A percentile compares a stretch with the other conserved stretches of the same genome.
Evolutionary conservation across 2,113 vertebrate genomes (phyloP).

Genomic region (Hiodon tergisus): DNA sequence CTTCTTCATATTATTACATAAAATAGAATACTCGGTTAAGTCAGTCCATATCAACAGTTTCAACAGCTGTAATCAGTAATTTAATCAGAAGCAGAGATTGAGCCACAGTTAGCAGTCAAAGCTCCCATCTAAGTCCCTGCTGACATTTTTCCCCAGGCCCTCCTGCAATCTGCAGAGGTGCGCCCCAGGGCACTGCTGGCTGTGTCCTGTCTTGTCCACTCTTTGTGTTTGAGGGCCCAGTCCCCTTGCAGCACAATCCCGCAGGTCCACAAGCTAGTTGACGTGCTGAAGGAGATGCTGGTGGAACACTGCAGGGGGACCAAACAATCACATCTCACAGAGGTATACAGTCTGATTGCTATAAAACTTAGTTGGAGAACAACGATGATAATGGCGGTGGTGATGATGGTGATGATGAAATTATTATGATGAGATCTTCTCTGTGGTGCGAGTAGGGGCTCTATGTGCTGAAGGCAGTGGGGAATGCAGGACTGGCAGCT

Average conservation of each 20-base stretch:
- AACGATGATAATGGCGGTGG: neutral
- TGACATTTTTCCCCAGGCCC: constrained; percentile 52
- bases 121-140: neutral
- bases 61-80: neutral
- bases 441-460: constrained; percentile 56
- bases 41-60: neutral
- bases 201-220: constrained; percentile 66
- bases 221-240: constrained; percentile 57
- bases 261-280: constrained; percentile 63
- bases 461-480: constrained; percentile 70
- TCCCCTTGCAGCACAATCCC: constrained; percentile 54
- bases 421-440: neutral
- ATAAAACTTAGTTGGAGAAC: too few relatives aligned
- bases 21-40: neutral
- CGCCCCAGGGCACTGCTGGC: constrained; percentile 60
- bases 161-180: constrained; percentile 57
- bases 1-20: neutral
- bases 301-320: constrained; percentile 48
- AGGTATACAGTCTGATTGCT: constrained; percentile 44
- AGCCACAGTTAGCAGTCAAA: neutral
- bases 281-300: constrained; percentile 54
- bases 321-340: constrained; percentile 24
- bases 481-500: constrained; percentile 67
- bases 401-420: neutral
- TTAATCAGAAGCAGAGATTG: neutral